These are phyloP conservation scores for Hemithea aestivaria DNA, from an alignment of 2,888 invertebrate species.

Conservation along the genomic window DNA sequence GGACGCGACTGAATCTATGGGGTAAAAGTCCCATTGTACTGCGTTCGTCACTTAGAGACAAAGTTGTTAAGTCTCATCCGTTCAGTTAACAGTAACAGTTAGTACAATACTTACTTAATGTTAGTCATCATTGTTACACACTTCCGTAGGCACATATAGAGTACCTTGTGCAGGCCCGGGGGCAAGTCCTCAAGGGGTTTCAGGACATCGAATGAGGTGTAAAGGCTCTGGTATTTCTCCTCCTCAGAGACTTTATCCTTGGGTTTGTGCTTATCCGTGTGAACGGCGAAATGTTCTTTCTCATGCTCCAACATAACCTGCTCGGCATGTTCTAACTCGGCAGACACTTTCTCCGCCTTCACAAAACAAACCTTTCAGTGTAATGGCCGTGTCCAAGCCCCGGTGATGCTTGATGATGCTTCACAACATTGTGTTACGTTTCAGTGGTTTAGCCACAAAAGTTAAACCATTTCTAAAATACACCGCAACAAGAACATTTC, in stretches of 20 bases:
- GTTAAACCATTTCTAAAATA: too few species aligned
- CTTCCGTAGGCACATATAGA: conserved; percentile 25
- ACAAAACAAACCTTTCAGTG: conserved; percentile 74
- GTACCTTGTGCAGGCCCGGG: conserved; percentile 66
- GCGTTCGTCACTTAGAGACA: too few species aligned
- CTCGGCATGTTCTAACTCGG: conserved; percentile 74
- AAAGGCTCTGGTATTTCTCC: conserved; percentile 68
- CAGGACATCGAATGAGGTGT: conserved; percentile 67
- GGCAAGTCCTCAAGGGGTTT: conserved; percentile 63
- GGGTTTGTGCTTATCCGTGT: conserved; percentile 45
- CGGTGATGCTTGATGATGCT: conserved; percentile 51
- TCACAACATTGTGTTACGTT: conserved; percentile 50
- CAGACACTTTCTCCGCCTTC: conserved; percentile 76
- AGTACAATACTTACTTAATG: too few species aligned
- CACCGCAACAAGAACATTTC: too few species aligned
- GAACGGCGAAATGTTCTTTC: conserved; percentile 58
- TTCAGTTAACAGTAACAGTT: too few species aligned
- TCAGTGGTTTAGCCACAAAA: conserved; percentile 48
- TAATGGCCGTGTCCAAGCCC: conserved; percentile 43
- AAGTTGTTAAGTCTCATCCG: too few species aligned
- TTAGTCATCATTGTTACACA: conserved; percentile 24
- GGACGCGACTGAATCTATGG: too few species aligned
- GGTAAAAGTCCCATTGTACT: too few species aligned
- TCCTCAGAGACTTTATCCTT: conserved; percentile 43
- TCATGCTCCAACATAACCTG: conserved; percentile 77